Base-by-base conservation (phyloP, 2,888 invertebrate species). In the Actias luna region DNA sequence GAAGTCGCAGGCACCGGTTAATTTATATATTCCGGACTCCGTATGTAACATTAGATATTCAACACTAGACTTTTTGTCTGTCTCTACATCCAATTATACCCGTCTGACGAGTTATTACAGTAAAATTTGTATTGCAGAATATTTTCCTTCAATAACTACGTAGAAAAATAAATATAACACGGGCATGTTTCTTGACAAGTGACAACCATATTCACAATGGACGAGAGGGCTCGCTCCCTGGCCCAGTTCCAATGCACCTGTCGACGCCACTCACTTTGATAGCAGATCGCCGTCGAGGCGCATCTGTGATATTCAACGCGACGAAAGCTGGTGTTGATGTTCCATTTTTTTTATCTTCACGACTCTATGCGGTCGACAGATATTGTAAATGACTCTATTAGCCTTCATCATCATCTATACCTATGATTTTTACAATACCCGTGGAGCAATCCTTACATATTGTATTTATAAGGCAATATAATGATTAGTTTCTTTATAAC, bases 221-320 rank as follows among this genome's bases (percentile, higher is more conserved):
- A n/a, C n/a, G 55, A 55, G 55, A 25, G 29, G 52, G 50, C 33
- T 36, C 59, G 61, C 33, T 50, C 42, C 1, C 50, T 67, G 77
- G 77, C 76, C 60, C 1, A 0, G 1, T 27, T 75, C 78, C 77
- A 78, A 62, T 58, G 12, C 69, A 68, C 61, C 69, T 77, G 76
- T 72, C 75, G 59, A 61, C 68, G 65, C 65, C 67, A 57, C 63
- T 72, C 70, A 67, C 16, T 55, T 58, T 25, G 25, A 61, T 57
- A 55, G 36, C 55, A 18, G 55, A 27, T 57, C 29, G 25, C 59
- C 29, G 55, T n/a, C 16, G 5, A n/a, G 29, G 29, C 29, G 55
- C 29, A 55, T 55, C 55, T 55, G 46, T 25, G 46, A 1, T 25
- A 16, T 50, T 25, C 25, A 12, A 25, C 29, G 29, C 5, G 55